Percentiles rank a stretch among this genome's conserved stretches.
phyloP scores from a whole-genome alignment of 2,797 vertebrate genomes.

The Poecilia wingei region DNA sequence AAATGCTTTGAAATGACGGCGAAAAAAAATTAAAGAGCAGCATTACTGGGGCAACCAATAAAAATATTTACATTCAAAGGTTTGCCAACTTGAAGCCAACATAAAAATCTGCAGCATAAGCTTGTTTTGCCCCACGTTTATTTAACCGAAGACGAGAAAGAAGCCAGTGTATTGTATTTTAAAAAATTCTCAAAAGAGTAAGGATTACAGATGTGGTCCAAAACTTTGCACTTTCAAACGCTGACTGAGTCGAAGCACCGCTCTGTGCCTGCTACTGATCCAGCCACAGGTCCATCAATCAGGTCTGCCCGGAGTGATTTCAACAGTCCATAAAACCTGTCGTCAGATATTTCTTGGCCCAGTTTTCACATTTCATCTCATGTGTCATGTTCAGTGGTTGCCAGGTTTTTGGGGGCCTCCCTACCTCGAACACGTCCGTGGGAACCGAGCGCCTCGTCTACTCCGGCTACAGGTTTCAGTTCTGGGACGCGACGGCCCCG shows the following conservation, averaged over 20 bases:
- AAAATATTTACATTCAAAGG: neutral
- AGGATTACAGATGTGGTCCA: neutral
- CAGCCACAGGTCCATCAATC: neutral
- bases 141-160: neutral
- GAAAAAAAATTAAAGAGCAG: neutral
- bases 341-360: neutral
- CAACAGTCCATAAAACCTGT: neutral
- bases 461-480: neutral
- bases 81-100: neutral
- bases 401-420: neutral
- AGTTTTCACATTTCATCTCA: neutral
- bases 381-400: neutral
- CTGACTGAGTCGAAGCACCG: neutral
- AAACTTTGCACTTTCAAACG: neutral
- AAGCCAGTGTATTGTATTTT: neutral
- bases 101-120: neutral
- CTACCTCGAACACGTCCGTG: neutral
- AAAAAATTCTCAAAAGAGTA: neutral
- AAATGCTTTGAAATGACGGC: neutral
- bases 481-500: neutral
- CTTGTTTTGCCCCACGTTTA: neutral
- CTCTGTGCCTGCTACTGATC: neutral
- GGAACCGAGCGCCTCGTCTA: neutral
- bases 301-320: neutral
- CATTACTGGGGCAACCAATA: neutral